phyloP scores from a whole-genome alignment of 2,113 vertebrate genomes.

The Scytalopus superciliaris region DNA sequence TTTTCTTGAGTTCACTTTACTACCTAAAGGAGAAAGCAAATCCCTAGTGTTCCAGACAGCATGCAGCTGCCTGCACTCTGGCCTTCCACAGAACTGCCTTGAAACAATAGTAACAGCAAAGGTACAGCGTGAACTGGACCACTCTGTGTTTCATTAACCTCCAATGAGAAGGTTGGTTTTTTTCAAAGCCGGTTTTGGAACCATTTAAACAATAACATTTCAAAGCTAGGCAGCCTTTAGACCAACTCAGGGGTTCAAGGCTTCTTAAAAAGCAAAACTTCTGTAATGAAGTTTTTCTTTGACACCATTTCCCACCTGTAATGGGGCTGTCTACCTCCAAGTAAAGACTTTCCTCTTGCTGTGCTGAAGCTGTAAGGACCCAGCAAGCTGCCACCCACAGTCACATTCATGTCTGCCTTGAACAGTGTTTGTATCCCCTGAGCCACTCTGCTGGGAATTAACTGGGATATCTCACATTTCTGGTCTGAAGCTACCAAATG shows the following conservation, averaged over 20 bases:
- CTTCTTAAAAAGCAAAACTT: not conserved
- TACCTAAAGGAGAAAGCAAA: not conserved
- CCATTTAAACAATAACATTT: not conserved
- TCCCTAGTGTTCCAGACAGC: not conserved
- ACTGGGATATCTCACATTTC: not conserved
- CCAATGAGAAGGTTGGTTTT: not conserved
- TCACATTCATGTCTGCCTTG: not conserved
- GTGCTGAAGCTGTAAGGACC: not conserved
- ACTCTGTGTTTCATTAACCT: constrained; percentile 26
- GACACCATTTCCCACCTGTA: not conserved
- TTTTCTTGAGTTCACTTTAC: not conserved
- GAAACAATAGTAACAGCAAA: constrained; percentile 41
- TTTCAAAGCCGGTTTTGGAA: not conserved
- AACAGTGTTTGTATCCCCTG: not conserved
- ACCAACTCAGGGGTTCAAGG: not conserved
- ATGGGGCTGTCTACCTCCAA: not conserved
- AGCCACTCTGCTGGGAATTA: not conserved
- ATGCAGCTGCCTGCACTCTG: not conserved
- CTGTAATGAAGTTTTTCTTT: not conserved
- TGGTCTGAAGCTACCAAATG: not conserved
- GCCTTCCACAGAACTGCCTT: not conserved
- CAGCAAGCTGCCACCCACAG: not conserved
- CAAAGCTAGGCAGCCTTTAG: not conserved
- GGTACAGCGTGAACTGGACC: constrained; percentile 16
- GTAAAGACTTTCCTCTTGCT: not conserved